Conservation (phyloP, 2,797 vertebrate species). For the Sparus aurata region DNA sequence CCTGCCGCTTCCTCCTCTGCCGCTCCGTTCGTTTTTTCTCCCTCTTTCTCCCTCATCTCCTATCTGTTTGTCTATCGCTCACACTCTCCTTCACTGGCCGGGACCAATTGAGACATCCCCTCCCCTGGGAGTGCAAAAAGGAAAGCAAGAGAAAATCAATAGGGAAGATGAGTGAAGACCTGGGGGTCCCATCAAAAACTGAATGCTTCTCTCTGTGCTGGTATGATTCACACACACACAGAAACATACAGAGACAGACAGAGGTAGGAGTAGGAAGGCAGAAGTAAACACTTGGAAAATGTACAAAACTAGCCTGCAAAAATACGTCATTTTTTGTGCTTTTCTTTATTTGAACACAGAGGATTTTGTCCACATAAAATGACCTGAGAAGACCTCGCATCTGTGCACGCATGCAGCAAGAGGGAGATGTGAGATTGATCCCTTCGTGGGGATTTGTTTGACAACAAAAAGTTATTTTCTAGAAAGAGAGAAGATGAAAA, state of each 20-base stretch:
- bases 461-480: conserved; percentile 31
- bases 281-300: conserved; percentile 39
- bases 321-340: conserved; percentile 21
- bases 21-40: conserved; percentile 11
- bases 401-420: conserved; percentile 1
- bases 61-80: conserved; percentile 73
- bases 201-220: conserved; percentile 70
- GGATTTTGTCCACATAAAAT: conserved; percentile 11
- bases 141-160: conserved; percentile 83
- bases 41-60: conserved; percentile 53
- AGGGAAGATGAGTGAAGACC: conserved; percentile 82
- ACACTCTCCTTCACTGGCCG: conserved; percentile 64
- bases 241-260: conserved; percentile 45
- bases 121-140: conserved; percentile 78
- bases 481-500: neutral
- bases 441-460: conserved; percentile 34
- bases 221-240: conserved; percentile 65
- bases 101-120: conserved; percentile 82
- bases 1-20: conserved; percentile 34
- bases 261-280: conserved; percentile 39
- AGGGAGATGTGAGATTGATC: conserved; percentile 44
- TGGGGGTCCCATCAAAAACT: conserved; percentile 77
- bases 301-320: conserved; percentile 15
- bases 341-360: neutral
- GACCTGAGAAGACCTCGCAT: conserved; percentile 16